These are phyloP conservation scores for Dunckerocampus dactyliophorus DNA, from an alignment of 2,113 vertebrate genomes.

Conservation along the genomic window DNA sequence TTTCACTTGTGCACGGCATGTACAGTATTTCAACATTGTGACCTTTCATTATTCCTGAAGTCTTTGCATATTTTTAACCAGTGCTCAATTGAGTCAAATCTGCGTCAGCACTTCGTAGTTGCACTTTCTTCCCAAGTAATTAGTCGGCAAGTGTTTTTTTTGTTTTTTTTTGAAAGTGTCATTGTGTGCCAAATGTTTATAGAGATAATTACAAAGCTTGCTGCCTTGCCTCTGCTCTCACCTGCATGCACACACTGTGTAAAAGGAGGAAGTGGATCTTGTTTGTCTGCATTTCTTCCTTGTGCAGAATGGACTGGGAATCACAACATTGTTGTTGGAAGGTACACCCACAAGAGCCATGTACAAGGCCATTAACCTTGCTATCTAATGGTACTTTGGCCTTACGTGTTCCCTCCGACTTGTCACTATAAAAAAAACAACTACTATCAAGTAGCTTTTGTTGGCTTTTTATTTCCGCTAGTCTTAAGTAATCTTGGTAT, in stretches of 20 bases:
- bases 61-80: too few species aligned
- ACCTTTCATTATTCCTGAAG: not conserved
- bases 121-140: too few species aligned
- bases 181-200: not conserved
- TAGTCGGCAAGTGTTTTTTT: too few species aligned
- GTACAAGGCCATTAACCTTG: not conserved
- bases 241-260: not conserved
- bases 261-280: constrained; percentile 1
- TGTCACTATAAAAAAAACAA: not conserved
- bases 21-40: not conserved
- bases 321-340: not conserved
- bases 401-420: not conserved
- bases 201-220: not conserved
- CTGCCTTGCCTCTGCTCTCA: not conserved
- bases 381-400: not conserved
- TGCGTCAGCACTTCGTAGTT: too few species aligned
- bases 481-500: not conserved
- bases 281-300: constrained; percentile 31
- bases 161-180: too few species aligned
- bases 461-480: not conserved
- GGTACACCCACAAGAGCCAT: constrained; percentile 10
- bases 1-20: not conserved
- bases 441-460: not conserved
- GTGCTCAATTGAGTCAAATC: too few species aligned
- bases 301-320: constrained; percentile 12